Conservation (phyloP, 2,797 vertebrate genomes). For the Platalea minor region DNA sequence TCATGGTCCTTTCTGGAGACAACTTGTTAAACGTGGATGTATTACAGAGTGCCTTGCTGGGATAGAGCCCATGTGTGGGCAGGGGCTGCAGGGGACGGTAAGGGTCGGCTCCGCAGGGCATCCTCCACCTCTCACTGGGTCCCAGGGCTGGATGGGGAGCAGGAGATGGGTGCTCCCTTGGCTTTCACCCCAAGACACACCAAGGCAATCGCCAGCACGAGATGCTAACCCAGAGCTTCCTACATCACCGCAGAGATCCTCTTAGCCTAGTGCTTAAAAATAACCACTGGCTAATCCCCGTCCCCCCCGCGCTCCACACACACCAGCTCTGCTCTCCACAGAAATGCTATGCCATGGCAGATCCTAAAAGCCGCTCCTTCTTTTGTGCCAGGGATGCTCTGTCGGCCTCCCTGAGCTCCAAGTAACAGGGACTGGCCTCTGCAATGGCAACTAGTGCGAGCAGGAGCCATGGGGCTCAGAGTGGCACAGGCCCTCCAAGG, state of each 20-base stretch:
- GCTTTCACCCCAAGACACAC: not conserved
- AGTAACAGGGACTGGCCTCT: not conserved
- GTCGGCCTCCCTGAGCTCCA: not conserved
- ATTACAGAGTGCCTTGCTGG: not conserved
- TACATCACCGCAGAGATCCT: not conserved
- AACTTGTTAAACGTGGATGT: not conserved
- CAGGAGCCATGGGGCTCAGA: not conserved
- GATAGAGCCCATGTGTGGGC: accelerated
- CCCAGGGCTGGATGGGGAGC: not conserved
- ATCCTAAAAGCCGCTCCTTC: not conserved
- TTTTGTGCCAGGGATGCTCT: not conserved
- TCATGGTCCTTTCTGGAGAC: not conserved
- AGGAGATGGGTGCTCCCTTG: not conserved
- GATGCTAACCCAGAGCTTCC: not conserved
- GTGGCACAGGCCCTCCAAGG: not conserved
- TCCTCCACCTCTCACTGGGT: not conserved
- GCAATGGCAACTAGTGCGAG: not conserved
- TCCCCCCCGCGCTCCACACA: accelerated
- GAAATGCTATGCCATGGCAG: not conserved
- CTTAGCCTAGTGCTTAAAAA: conserved; percentile 58
- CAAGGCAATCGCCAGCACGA: not conserved
- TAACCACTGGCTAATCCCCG: conserved; percentile 23
- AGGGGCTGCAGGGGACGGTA: not conserved
- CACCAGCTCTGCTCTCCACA: not conserved
- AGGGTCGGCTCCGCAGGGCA: not conserved